Evolutionary conservation across 2,888 invertebrate species (phyloP).

Genomic region (Linnaemya vulpina): DNA sequence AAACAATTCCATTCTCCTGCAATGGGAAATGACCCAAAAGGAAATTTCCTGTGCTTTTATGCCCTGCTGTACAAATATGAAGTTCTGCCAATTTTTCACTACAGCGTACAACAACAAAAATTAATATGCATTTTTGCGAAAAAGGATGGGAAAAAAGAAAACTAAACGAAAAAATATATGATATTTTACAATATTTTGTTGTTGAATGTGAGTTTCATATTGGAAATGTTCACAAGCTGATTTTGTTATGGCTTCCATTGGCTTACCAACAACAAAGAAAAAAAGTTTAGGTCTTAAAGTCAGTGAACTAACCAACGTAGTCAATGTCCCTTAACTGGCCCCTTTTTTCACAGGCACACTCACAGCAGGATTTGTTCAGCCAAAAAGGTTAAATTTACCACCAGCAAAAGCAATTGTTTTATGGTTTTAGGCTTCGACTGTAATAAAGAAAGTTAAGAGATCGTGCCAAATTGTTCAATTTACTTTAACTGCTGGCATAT

Average conservation of each 20-base stretch:
- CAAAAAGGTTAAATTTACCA: slow-evolving; percentile 68
- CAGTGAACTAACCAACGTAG: slow-evolving; percentile 64
- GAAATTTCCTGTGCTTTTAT: slow-evolving; percentile 43
- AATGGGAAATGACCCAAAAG: slow-evolving; percentile 35
- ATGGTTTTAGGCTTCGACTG: slow-evolving; percentile 60
- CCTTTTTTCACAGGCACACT: slow-evolving; percentile 3
- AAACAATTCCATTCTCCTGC: not conserved
- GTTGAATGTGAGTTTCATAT: not conserved
- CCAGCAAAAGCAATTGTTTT: slow-evolving; percentile 66
- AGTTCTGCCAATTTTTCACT: slow-evolving; percentile 52
- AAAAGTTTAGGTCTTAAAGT: slow-evolving; percentile 60
- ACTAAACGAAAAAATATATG: not conserved
- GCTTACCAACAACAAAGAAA: not conserved
- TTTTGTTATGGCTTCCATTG: slow-evolving; percentile 1
- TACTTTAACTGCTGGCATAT: slow-evolving; percentile 59
- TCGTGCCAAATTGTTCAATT: slow-evolving; percentile 68
- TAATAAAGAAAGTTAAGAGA: slow-evolving; percentile 45
- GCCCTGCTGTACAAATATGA: slow-evolving; percentile 40
- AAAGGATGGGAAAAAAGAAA: not conserved
- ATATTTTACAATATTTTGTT: not conserved
- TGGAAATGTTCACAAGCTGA: slow-evolving; percentile 2
- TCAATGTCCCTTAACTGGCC: slow-evolving; percentile 22
- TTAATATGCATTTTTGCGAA: not conserved
- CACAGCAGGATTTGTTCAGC: slow-evolving; percentile 42
- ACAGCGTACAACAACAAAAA: slow-evolving; percentile 11